Conservation (phyloP, 1,140 invertebrate genomes). For the Ceratoteleas bidentatus region DNA sequence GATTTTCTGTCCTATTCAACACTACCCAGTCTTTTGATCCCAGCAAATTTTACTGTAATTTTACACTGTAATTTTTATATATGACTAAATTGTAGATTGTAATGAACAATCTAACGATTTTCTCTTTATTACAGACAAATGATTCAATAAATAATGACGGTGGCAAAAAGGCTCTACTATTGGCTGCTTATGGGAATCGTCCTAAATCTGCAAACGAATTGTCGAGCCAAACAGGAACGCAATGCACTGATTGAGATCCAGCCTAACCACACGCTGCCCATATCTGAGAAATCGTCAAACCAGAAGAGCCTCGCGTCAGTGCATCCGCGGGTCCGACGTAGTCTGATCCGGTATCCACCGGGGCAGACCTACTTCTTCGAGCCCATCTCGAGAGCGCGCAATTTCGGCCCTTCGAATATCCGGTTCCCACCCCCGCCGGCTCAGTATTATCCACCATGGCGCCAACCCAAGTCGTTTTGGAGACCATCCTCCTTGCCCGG, state of each 20-base stretch:
- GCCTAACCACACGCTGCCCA: constrained; percentile 8
- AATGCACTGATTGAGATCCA: constrained; percentile 6
- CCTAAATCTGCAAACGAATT: constrained; percentile 63
- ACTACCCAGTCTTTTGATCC: too few relatives aligned
- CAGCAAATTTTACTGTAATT: too few relatives aligned
- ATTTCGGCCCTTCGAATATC: constrained; percentile 61
- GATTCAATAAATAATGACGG: constrained; percentile 69
- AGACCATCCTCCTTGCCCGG: constrained; percentile 53
- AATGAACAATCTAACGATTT: too few relatives aligned
- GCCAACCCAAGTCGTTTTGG: constrained; percentile 77
- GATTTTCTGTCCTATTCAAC: too few relatives aligned
- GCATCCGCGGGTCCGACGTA: constrained; percentile 69
- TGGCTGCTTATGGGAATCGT: constrained; percentile 73
- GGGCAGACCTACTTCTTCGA: constrained; percentile 68
- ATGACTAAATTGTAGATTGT: too few relatives aligned
- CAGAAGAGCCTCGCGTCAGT: constrained; percentile 23
- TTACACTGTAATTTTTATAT: too few relatives aligned
- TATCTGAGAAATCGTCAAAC: constrained; percentile 2
- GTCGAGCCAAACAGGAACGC: constrained; percentile 46
- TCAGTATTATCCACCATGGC: constrained; percentile 68
- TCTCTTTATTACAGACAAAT: constrained; percentile 43
- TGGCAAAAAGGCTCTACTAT: constrained; percentile 71
- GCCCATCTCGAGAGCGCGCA: constrained; percentile 58
- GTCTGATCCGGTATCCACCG: constrained; percentile 66
- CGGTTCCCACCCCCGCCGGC: constrained; percentile 60